These are phyloP conservation scores for Megalopta genalis DNA, from an alignment of 1,140 invertebrate species.

Conservation along the genomic window DNA sequence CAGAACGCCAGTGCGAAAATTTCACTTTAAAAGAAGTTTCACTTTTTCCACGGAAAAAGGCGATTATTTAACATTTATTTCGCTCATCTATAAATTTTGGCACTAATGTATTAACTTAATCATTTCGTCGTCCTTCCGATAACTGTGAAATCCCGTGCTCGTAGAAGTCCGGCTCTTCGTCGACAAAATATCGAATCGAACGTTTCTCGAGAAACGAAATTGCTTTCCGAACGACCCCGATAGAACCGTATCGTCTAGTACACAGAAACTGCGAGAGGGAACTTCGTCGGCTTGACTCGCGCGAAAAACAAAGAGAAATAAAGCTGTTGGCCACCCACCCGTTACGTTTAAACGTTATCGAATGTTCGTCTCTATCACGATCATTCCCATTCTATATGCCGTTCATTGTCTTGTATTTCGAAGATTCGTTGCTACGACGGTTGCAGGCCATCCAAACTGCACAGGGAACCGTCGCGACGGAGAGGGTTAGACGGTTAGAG, in stretches of 20 bases:
- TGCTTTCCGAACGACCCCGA: too few relatives aligned
- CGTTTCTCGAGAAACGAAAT: too few relatives aligned
- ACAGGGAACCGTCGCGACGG: constrained; percentile 20
- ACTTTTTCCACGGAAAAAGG: too few relatives aligned
- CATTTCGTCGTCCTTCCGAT: too few relatives aligned
- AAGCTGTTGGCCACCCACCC: background rate
- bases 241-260: background rate
- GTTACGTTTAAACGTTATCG: background rate
- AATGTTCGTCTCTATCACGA: background rate
- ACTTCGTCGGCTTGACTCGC: constrained; percentile 27
- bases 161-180: too few relatives aligned
- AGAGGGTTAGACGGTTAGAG: constrained; percentile 52
- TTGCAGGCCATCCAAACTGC: constrained; percentile 59
- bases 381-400: constrained; percentile 19
- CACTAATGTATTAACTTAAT: too few relatives aligned
- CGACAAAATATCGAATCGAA: too few relatives aligned
- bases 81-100: too few relatives aligned
- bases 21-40: too few relatives aligned
- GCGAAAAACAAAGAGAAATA: constrained; percentile 6
- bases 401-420: constrained; percentile 45
- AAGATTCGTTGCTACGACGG: constrained; percentile 64
- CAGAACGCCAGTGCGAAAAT: too few relatives aligned
- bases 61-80: too few relatives aligned
- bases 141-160: too few relatives aligned
- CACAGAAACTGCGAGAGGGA: background rate